Evolutionary conservation across 2,113 vertebrate genomes (phyloP), one percentile per base, ranked within the genome.

Genomic region (Rallus limicola): DNA sequence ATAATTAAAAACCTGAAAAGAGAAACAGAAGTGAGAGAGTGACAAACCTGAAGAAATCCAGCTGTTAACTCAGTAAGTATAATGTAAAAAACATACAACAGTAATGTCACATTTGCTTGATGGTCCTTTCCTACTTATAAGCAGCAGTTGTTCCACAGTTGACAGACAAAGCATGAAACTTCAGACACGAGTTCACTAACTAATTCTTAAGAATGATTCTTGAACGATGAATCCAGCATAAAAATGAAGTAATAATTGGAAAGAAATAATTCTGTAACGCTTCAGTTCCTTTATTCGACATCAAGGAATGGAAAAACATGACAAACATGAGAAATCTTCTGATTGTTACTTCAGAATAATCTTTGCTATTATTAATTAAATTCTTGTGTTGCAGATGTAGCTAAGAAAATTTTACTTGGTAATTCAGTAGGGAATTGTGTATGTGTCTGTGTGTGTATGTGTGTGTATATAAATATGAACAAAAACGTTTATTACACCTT

Each of bases 211-310:
- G 20, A 86, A 86, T 65, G 44, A 69, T 69, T 16, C 8, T 77
- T 72, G 50, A 72, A 80, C 46, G 33, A 62, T 34, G 33, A 83
- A 16, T 77, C 44, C 59, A 91, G 38, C 20, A 88, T 14, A 65
- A 44, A 88, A 96, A 91, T 44, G 4, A 90, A 88, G 21, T n/a
- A 40, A 65, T 80, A 88, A 91, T 53, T 92, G 38, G 55, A 79
- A 92, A 69, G 6, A 93, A 80, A 85, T 56, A 95, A 90, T 76
- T 85, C 19, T 33, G 55, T 72, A 80, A 96, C 0, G 3, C 63
- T 96, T 88, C 18, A 10, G 29, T 72, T 88, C 34, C 29, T 33
- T 88, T 88, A 83, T 90, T 86, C 33, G 65, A 88, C 88, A 88
- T 69, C 63, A 91, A 83, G 55, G 33, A 91, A 82, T 5, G 20